Evolutionary conservation across 2,113 vertebrate species (phyloP), one percentile per base, ranked within the genome.

Genomic region (Burhinus bistriatus): DNA sequence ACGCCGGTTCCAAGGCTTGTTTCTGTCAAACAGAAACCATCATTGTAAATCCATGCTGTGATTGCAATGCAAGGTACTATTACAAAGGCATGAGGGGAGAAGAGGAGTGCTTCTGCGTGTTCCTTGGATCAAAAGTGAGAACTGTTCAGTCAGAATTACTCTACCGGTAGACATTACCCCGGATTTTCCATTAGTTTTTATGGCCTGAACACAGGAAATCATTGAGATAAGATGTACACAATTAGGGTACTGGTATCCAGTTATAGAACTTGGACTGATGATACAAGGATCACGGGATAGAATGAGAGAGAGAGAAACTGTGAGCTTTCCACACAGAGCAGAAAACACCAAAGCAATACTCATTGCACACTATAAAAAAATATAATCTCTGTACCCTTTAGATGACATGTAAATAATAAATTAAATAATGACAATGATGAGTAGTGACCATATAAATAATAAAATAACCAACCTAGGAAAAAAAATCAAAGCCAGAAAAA

Each of bases 211-310:
- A 40, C 6, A 72, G 44, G 13, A 75, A 87, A 82, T 73, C 38
- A 52, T n/a, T 75, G 81, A 91, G 58, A 30, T 51, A 52, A 65
- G 30, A n/a, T 29, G 17, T 49, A 71, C 30, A 34, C 27, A 83
- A 19, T 15, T 11, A 44, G 26, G 52, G 23, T 59, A 71, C 23
- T 55, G 30, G 44, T 26, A 61, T 54, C 11, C 45, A 36, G 19
- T 65, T 79, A 76, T 2, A 0, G 0, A 76, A 71, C 7, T 34
- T 71, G 1, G 3, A 72, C 9, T 0, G 1, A 27, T 17, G 66
- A 49, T 36, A 62, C 5, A 34, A 36, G 34, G 36, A 40, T 38
- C 8, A 9, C 2, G 4, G 34, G 5, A 6, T 3, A 49, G 15
- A 45, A 15, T 27, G 34, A 69, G 42, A 85, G 36, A 49, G 8